A percentile compares a stretch with the other conserved stretches of the same genome.
Conservation (phyloP, 2,113 vertebrate genomes). For the Oryzias celebensis region DNA sequence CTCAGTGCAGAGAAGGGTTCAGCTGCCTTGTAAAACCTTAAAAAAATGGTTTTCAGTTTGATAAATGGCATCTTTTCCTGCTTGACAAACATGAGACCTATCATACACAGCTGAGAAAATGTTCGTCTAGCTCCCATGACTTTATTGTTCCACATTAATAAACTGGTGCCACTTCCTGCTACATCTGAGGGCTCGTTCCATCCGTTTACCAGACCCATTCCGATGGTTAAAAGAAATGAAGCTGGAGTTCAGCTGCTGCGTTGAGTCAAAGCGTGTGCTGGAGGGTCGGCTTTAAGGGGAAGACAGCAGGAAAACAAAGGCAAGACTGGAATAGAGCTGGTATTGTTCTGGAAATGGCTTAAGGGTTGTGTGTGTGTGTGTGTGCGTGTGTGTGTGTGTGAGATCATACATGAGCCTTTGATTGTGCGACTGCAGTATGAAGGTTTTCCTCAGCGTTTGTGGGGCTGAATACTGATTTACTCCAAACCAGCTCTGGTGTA, state of each 20-base stretch:
- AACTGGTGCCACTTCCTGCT: slow-evolving; percentile 45
- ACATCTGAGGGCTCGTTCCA: slow-evolving; percentile 27
- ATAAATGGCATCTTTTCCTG: too few species aligned
- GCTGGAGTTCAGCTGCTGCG: too few species aligned
- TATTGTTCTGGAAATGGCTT: slow-evolving; percentile 68
- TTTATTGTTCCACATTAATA: slow-evolving; percentile 35
- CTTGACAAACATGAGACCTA: not conserved
- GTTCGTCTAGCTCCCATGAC: slow-evolving; percentile 24
- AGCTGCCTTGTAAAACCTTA: too few species aligned
- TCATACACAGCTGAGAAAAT: slow-evolving; percentile 17
- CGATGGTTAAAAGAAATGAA: not conserved
- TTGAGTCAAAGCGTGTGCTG: slow-evolving; percentile 65
- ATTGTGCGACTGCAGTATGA: slow-evolving; percentile 28
- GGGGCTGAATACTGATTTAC: slow-evolving; percentile 3
- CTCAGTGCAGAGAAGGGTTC: too few species aligned
- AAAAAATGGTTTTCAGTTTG: too few species aligned
- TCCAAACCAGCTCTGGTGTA: not conserved
- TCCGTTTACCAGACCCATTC: slow-evolving; percentile 13
- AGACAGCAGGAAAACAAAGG: slow-evolving; percentile 27
- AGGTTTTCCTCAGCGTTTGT: slow-evolving; percentile 3
- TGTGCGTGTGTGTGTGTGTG: slow-evolving; percentile 53
- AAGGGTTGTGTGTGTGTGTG: slow-evolving; percentile 58
- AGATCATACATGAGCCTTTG: slow-evolving; percentile 16
- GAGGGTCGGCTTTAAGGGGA: slow-evolving; percentile 49
- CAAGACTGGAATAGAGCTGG: slow-evolving; percentile 45